Base-by-base conservation (phyloP, 2,797 vertebrate species). In the Chaetodon trifasciatus region DNA sequence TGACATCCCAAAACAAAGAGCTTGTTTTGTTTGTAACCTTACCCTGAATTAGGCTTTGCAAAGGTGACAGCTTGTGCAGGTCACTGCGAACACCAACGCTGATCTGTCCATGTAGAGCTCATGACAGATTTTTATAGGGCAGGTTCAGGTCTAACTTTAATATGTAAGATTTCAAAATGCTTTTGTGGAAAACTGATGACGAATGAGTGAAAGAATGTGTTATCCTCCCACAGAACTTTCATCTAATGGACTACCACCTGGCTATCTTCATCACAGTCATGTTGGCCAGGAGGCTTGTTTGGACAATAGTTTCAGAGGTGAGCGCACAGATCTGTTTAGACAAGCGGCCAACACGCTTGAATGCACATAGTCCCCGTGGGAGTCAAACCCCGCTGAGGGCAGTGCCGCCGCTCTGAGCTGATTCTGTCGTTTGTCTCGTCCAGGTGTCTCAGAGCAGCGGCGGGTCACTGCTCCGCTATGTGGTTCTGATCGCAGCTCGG, bases 231-330 rank as follows among this genome's bases (percentile, higher is more conserved):
- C 85, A 99, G 98, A 99, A 99, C 94, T 99, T 99, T 88, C 98
- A 99, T 94, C 95, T 99, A 89, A 99, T 99, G 95, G 98, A 99
- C 93, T 98, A 97, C 90, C 97, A 99, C 90, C 95, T 99, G 95
- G 98, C 97, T 10, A 96, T 97, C 85, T 99, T 99, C 93, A 99
- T 99, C 94, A 98, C 97, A 28, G 97, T 99, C 88, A 99, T 99
- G 97, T 91, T 99, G 92, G 97, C 98, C 5, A 95, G 98, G 90
- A 97, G 98, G 92, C 97, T 99, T 50, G 98, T 99, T 39, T 99
- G 98, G 98, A 98, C 97, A 32, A 95, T 99, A 63, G 96, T 99
- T 82, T 98, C 97, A 70, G 97, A 99, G 97, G 98, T 99, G 95
- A 95, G 78, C 16, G 9, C 44, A 35, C 70, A 44, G 4, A 76